Percentiles rank a stretch among this genome's conserved stretches.
phyloP scores from a whole-genome alignment of 2,888 invertebrate species.

The Netelia fuscicornis region DNA sequence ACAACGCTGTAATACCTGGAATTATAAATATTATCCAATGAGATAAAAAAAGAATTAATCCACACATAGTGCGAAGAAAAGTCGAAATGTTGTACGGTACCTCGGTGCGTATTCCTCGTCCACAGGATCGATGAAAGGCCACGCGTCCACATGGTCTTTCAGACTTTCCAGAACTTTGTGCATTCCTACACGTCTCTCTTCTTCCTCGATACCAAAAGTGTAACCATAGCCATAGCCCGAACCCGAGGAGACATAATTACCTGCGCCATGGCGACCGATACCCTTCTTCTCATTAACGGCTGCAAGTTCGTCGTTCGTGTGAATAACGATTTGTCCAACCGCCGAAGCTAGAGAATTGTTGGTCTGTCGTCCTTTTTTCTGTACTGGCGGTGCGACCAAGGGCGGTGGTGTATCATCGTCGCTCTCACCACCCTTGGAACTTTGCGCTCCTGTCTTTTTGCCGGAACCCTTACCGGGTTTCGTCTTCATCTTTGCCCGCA shows the following conservation, averaged over 20 bases:
- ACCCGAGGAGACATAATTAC: slow-evolving; percentile 78
- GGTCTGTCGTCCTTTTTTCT: slow-evolving; percentile 90
- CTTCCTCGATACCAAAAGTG: slow-evolving; percentile 86
- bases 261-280: slow-evolving; percentile 75
- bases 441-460: slow-evolving; percentile 71
- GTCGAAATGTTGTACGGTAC: slow-evolving; percentile 78
- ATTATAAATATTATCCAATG: not conserved
- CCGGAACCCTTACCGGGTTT: slow-evolving; percentile 73
- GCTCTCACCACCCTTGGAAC: slow-evolving; percentile 76
- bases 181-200: slow-evolving; percentile 95
- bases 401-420: slow-evolving; percentile 76
- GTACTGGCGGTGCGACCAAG: slow-evolving; percentile 72
- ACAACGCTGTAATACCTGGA: slow-evolving; percentile 87
- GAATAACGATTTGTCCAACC: slow-evolving; percentile 93
- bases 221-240: slow-evolving; percentile 80
- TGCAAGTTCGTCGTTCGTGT: slow-evolving; percentile 82
- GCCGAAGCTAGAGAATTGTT: slow-evolving; percentile 94
- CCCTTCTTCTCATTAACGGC: slow-evolving; percentile 79
- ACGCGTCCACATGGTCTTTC: slow-evolving; percentile 95
- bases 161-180: slow-evolving; percentile 96
- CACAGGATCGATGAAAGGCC: slow-evolving; percentile 97
- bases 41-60: not conserved
- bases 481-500: slow-evolving; percentile 81
- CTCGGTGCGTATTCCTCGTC: slow-evolving; percentile 97
- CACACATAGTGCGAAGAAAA: not conserved